Evolutionary conservation across 1,140 invertebrate species (phyloP), one percentile per base, ranked within the genome.

Genomic region (Dryas iulia): DNA sequence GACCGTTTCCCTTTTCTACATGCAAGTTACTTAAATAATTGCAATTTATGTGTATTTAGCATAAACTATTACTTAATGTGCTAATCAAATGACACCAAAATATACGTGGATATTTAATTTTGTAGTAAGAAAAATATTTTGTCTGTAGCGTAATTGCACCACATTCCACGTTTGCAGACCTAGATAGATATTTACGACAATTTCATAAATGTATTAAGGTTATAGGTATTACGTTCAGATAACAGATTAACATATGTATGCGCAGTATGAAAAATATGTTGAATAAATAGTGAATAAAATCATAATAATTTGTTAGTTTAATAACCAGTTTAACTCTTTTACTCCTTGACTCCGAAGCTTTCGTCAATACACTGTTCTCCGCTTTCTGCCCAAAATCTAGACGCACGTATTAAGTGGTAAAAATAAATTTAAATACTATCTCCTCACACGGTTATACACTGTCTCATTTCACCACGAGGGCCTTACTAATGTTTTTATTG

Each of bases 91-190:
- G 23, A 30, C 21, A 18, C 33, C 53, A 31, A 56, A 6, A 59
- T 65, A 35, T 23, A 72, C 39, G 28, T 23, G 33, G 39, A n/a
- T n/a, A n/a, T n/a, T n/a, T n/a, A n/a, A n/a, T 66, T 58, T 53
- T 73, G 61, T 74, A 71, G 71, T 68, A 57, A 69, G 69, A 68
- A 71, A 71, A 71, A 60, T 67, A 71, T 74, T 73, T 62, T 52
- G 65, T 60, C 52, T 54, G 53, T 61, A 66, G 56, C 56, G 66
- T 53, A 39, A 59, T 68, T 68, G 52, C 47, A 31, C 66, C 14
- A 61, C 66, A 68, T 68, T 68, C 66, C 66, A 28, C 18, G 24
- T 56, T 26, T 62, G 39, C n/a, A 60, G 58, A n/a, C 66, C 59
- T 68, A 68, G 52, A 68, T 56, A 61, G 39, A 68, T 56, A 67